phyloP scores from a whole-genome alignment of 1,140 invertebrate species.

The Schlechtendalia chinensis region DNA sequence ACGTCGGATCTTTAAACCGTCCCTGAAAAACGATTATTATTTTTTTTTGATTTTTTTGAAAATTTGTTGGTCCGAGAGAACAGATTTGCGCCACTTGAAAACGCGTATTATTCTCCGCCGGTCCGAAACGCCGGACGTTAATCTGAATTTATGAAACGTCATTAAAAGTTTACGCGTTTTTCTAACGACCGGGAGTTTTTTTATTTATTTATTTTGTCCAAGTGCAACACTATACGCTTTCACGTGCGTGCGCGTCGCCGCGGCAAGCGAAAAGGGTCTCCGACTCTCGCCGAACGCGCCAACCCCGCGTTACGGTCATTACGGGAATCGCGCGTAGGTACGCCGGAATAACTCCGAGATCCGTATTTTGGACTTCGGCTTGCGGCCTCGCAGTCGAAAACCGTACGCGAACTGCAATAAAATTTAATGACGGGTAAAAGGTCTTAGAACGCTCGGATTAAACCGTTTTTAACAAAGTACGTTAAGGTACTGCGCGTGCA shows the following conservation, averaged over 20 bases:
- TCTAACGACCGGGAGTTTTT: not conserved
- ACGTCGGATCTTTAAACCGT: no score
- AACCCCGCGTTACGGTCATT: constrained; percentile 28
- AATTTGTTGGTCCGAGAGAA: no score
- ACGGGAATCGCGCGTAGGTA: constrained; percentile 9
- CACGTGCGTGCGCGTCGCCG: no score
- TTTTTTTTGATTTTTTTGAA: no score
- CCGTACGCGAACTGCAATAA: constrained; percentile 28
- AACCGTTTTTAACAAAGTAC: constrained; percentile 18
- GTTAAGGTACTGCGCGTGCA: no score
- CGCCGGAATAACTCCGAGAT: constrained; percentile 22
- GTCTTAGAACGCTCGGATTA: constrained; percentile 12
- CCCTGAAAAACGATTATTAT: no score
- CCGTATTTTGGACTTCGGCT: constrained; percentile 27
- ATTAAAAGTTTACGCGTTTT: not conserved
- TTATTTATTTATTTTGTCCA: not conserved
- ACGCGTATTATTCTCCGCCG: no score
- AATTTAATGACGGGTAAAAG: constrained; percentile 43
- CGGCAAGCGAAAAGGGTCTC: not conserved
- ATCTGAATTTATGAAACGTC: no score
- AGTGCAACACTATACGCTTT: no score
- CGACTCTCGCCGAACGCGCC: no score
- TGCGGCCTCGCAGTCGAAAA: constrained; percentile 30
- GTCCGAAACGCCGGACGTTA: no score
- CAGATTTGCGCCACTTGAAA: no score